Evolutionary conservation across 2,113 vertebrate species (phyloP).

Genomic region (Phylloscopus trochilus): DNA sequence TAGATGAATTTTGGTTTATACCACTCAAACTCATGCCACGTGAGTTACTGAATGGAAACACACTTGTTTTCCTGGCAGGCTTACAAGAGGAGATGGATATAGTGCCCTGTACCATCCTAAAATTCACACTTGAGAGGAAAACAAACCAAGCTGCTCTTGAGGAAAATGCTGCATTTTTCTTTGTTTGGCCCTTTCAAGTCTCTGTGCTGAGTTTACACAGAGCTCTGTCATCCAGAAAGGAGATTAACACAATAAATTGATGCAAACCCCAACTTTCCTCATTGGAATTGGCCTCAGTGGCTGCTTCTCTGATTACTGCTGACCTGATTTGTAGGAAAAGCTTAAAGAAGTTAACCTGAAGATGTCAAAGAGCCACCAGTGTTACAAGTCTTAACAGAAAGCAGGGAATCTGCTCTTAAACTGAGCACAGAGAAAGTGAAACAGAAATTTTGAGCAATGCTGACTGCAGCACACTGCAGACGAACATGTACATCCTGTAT

Average conservation of each 20-base stretch:
- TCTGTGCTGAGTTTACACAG: background rate
- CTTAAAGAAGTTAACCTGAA: background rate
- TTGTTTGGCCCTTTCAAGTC: background rate
- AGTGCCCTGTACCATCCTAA: background rate
- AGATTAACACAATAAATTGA: background rate
- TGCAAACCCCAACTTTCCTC: background rate
- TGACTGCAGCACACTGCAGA: background rate
- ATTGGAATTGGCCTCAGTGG: background rate
- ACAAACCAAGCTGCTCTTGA: background rate
- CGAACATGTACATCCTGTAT: background rate
- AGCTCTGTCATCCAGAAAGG: background rate
- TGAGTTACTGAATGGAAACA: background rate
- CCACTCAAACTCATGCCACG: rapidly evolving
- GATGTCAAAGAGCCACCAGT: background rate
- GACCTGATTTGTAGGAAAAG: background rate
- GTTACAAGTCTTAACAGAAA: background rate
- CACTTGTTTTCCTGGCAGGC: background rate
- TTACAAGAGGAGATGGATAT: background rate
- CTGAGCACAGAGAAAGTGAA: background rate
- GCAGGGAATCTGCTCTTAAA: background rate
- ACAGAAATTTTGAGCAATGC: background rate
- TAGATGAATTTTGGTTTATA: background rate
- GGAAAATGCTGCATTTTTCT: background rate
- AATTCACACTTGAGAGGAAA: background rate
- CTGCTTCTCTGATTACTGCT: background rate